Conservation (phyloP, 2,888 invertebrate genomes). For the Dicyrtomina minuta region DNA sequence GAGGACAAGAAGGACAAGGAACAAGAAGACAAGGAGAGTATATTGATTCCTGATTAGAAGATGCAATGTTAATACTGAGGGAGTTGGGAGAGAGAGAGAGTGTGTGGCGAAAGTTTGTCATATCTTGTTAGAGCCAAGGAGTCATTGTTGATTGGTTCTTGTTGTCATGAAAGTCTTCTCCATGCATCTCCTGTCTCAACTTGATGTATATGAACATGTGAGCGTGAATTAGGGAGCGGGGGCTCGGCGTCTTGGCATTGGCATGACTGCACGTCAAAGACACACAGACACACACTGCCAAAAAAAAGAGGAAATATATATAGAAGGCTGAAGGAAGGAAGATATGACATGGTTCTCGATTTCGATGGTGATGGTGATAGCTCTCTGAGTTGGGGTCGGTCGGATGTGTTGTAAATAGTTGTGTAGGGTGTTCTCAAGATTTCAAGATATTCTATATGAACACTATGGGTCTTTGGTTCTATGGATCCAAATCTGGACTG, state of each 20-base stretch:
- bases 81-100: neutral
- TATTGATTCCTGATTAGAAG: slow-evolving; percentile 30
- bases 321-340: slow-evolving; percentile 4
- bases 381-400: too few species aligned
- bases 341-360: slow-evolving; percentile 6
- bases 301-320: neutral
- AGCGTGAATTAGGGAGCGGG: neutral
- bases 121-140: slow-evolving; percentile 14
- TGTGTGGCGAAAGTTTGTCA: slow-evolving; percentile 21
- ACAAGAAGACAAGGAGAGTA: neutral
- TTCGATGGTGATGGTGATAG: slow-evolving; percentile 1
- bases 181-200: neutral
- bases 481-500: too few species aligned
- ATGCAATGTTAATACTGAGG: slow-evolving; percentile 10
- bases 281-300: too few species aligned
- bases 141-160: slow-evolving; percentile 31
- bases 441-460: neutral
- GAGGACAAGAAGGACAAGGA: neutral
- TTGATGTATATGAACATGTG: slow-evolving; percentile 8
- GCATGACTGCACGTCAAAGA: neutral
- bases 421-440: too few species aligned
- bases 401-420: too few species aligned
- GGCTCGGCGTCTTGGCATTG: too few species aligned
- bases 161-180: neutral
- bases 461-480: too few species aligned